Evolutionary conservation across 2,888 invertebrate species (phyloP), one percentile per base, ranked within the genome.

Genomic region (Orthonychiurus folsomi): DNA sequence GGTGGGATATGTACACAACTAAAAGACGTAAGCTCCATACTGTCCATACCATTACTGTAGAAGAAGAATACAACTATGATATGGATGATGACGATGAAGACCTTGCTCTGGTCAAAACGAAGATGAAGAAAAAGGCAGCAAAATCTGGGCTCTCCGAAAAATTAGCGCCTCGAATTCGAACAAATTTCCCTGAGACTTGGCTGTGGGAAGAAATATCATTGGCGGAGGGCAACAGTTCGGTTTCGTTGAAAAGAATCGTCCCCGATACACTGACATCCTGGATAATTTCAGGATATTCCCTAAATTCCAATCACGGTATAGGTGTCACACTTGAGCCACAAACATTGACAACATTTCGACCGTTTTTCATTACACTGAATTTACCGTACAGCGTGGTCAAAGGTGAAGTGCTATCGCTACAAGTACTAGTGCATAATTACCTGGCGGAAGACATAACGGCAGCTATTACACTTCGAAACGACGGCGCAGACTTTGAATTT

Each of bases 381-480:
- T 78, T 96, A 56, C 97, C 97, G 0, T 88, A 89, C 73, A 86
- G 88, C 0, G 84, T 97, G 15, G 87, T 91, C 73, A 83, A 86
- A 66, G 94, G 93, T 24, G 97, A 97, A 81, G 86, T 89, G 12
- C 82, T 96, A 59, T 86, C 91, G 0, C 83, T 94, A 56, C 88
- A 93, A 53, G 85, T 90, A 9, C 86, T 89, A 1, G 84, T 95
- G 5, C 91, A 89, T 77, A 97, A 94, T 77, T 90, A 93, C 73
- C 26, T 60, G 53, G 56, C 26, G 5, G 25, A 50, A 18, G 52
- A 26, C 12, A 23, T 62, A 1, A 50, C 57, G 9, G 65, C 63
- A 2, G 54, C 55, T 15, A 48, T 68, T 18, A 63, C 56, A 21
- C 18, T 68, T 9, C 59, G 63, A 25, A 68, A 66, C 50, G 23